Evolutionary conservation across 2,113 vertebrate genomes (phyloP).

Genomic region (Porphyrio hochstetteri): DNA sequence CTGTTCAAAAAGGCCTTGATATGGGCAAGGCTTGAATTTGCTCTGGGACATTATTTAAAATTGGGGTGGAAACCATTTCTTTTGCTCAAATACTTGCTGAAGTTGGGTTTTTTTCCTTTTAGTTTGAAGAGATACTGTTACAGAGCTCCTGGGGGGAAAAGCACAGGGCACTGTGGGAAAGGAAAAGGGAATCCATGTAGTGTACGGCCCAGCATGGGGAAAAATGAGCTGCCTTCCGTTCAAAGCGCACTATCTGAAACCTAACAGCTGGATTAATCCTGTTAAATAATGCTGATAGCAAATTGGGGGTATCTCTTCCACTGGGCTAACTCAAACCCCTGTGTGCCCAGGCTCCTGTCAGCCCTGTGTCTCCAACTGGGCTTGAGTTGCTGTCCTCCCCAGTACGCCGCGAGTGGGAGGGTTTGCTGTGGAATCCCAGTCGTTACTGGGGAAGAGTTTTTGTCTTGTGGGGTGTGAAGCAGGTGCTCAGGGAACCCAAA

Average conservation of each 20-base stretch:
- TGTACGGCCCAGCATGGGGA: neutral
- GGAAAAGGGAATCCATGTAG: neutral
- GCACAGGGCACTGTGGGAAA: constrained; percentile 11
- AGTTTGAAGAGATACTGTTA: neutral
- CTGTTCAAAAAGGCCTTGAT: neutral
- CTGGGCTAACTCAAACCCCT: neutral
- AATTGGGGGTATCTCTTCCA: neutral
- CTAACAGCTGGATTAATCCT: constrained; percentile 40
- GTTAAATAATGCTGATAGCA: neutral
- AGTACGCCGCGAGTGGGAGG: rapidly evolving
- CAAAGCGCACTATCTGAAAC: neutral
- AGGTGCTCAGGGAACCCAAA: neutral
- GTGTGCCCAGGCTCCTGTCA: neutral
- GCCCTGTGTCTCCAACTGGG: neutral
- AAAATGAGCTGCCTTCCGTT: neutral
- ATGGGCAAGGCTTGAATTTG: neutral
- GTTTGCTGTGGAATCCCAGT: neutral
- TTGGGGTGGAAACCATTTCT: neutral
- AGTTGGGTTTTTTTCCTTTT: neutral
- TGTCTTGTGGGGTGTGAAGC: neutral
- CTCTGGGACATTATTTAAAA: neutral
- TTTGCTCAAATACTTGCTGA: neutral
- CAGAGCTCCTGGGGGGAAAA: neutral
- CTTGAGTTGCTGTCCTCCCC: neutral
- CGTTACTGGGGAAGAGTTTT: neutral